Conservation (phyloP, 2,888 invertebrate species). For the Nipponacmea schrenckii region DNA sequence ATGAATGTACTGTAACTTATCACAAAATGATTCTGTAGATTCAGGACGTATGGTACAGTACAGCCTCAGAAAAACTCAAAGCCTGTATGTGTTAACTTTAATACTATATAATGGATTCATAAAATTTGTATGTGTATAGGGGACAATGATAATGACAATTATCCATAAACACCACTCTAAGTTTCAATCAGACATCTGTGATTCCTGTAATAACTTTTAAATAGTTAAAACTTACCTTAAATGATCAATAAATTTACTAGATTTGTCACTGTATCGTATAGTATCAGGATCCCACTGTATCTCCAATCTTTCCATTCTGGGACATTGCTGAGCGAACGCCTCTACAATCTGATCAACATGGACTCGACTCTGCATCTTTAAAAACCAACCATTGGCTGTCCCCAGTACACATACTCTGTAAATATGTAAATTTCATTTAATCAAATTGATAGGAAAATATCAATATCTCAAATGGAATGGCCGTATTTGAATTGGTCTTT, state of each 20-base stretch:
- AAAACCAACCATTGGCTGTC: constrained; percentile 93
- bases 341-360: constrained; percentile 97
- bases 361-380: constrained; percentile 84
- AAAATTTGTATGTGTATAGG: no score
- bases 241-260: constrained; percentile 98
- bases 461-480: not conserved
- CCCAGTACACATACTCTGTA: constrained; percentile 86
- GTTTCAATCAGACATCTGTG: no score
- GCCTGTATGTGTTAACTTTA: no score
- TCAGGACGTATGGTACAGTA: no score
- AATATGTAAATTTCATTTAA: not conserved
- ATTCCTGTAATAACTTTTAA: no score
- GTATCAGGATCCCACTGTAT: constrained; percentile 99
- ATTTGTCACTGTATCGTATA: constrained; percentile 97
- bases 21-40: no score
- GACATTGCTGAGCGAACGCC: constrained; percentile 92
- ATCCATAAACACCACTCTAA: no score
- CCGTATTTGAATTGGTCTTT: not conserved
- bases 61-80: no score
- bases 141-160: no score
- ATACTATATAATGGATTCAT: no score
- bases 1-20: no score
- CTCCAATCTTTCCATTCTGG: constrained; percentile 88
- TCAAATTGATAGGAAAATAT: not conserved
- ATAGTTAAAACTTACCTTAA: constrained; percentile 73